phyloP scores from a whole-genome alignment of 1,140 invertebrate genomes.

The Stegodyphus dumicola region DNA sequence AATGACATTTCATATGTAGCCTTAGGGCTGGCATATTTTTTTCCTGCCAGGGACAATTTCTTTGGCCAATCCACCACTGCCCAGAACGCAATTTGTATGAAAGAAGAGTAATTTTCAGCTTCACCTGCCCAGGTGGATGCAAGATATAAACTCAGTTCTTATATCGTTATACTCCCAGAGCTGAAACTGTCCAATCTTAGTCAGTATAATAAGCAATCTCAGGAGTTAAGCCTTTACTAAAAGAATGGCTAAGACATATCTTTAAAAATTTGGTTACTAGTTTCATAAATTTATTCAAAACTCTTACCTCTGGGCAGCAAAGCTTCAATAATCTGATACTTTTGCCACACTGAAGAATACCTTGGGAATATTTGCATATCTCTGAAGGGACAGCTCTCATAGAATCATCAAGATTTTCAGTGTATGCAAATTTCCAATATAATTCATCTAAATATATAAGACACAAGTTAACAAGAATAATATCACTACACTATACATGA shows the following conservation, averaged over 20 bases:
- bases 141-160: no score
- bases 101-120: no score
- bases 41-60: no score
- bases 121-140: no score
- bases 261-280: neutral
- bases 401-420: conserved; percentile 21
- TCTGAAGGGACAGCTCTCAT: conserved; percentile 24
- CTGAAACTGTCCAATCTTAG: no score
- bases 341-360: conserved; percentile 52
- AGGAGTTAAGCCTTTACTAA: neutral
- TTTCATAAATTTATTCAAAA: neutral
- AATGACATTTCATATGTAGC: no score
- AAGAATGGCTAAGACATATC: neutral
- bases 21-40: no score
- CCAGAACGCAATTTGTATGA: no score
- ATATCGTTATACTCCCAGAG: no score
- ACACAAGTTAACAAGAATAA: neutral
- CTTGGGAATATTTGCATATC: conserved; percentile 20
- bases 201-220: no score
- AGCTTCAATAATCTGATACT: conserved; percentile 36
- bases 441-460: conserved; percentile 30
- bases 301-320: conserved; percentile 35
- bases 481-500: no score
- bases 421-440: conserved; percentile 47
- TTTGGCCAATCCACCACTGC: no score